Conservation (phyloP, 1,140 invertebrate species). For the Theocolax elegans region DNA sequence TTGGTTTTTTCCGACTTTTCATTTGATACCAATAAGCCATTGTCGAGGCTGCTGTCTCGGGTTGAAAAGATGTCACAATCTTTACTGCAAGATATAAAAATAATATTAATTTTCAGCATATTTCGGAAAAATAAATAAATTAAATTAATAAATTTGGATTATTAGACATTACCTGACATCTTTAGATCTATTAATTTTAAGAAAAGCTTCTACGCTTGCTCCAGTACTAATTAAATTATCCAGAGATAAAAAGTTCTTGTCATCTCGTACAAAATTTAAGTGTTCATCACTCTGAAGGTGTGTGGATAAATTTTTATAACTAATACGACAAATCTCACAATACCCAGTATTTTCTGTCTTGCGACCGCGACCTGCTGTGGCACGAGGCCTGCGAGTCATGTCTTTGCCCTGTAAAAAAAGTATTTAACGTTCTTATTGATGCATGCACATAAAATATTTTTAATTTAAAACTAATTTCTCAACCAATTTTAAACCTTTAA, state of each 20-base stretch:
- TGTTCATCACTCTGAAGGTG: constrained; percentile 80
- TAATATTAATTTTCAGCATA: neutral
- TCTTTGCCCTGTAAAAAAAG: constrained; percentile 57
- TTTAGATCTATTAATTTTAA: constrained; percentile 66
- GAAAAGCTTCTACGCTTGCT: constrained; percentile 73
- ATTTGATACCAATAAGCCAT: constrained; percentile 52
- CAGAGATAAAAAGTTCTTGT: constrained; percentile 76
- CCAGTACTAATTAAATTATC: constrained; percentile 75
- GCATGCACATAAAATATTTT: neutral
- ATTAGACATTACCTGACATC: constrained; percentile 55
- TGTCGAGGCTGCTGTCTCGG: constrained; percentile 56
- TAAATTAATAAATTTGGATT: neutral
- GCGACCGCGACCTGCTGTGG: constrained; percentile 68
- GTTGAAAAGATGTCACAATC: constrained; percentile 59
- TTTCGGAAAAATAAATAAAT: no score
- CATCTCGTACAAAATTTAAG: constrained; percentile 76
- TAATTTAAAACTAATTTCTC: neutral
- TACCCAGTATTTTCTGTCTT: constrained; percentile 72
- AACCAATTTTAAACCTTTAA: neutral
- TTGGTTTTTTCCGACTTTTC: constrained; percentile 53
- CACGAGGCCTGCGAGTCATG: constrained; percentile 76
- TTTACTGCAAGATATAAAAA: constrained; percentile 54
- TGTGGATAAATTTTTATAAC: constrained; percentile 74
- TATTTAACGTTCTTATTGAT: neutral
- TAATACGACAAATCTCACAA: constrained; percentile 80